These are phyloP conservation scores for Aurelia aurita complex sp. Pacific DNA, from an alignment of 30 jellyfish, hydroid and myxozoan species.

Conservation along the genomic window DNA sequence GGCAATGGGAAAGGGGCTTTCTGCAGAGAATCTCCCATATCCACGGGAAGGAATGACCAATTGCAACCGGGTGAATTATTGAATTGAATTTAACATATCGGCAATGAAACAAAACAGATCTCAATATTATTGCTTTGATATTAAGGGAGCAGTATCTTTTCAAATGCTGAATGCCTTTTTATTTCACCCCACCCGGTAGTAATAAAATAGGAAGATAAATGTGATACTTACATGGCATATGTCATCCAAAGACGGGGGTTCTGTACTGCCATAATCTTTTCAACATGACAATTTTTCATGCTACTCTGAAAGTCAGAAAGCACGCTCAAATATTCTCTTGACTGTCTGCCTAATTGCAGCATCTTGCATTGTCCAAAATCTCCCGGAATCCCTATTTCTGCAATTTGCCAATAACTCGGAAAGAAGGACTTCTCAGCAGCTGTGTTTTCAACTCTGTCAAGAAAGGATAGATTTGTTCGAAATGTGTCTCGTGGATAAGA, in stretches of 20 bases:
- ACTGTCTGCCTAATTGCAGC: conserved; percentile 3
- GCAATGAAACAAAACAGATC: too few relatives aligned
- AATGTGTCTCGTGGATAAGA: too few relatives aligned
- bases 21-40: too few relatives aligned
- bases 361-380: conserved; percentile 40
- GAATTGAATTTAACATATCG: too few relatives aligned
- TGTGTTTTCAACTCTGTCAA: background rate
- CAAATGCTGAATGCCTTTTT: too few relatives aligned
- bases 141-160: too few relatives aligned
- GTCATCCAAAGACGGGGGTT: conserved; percentile 78
- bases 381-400: conserved; percentile 10
- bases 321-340: conserved; percentile 36
- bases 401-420: conserved; percentile 60
- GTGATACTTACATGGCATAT: conserved; percentile 50
- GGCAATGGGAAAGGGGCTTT: too few relatives aligned
- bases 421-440: conserved; percentile 21
- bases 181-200: too few relatives aligned
- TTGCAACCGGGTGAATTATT: too few relatives aligned
- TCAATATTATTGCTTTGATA: too few relatives aligned
- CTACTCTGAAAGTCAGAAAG: conserved; percentile 1
- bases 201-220: background rate
- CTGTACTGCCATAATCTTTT: conserved; percentile 61
- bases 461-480: too few relatives aligned
- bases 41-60: too few relatives aligned
- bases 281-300: conserved; percentile 15